A percentile compares a stretch with the other conserved stretches of the same genome.
Conservation (phyloP, 2,113 vertebrate genomes). For the Leiothrix lutea region DNA sequence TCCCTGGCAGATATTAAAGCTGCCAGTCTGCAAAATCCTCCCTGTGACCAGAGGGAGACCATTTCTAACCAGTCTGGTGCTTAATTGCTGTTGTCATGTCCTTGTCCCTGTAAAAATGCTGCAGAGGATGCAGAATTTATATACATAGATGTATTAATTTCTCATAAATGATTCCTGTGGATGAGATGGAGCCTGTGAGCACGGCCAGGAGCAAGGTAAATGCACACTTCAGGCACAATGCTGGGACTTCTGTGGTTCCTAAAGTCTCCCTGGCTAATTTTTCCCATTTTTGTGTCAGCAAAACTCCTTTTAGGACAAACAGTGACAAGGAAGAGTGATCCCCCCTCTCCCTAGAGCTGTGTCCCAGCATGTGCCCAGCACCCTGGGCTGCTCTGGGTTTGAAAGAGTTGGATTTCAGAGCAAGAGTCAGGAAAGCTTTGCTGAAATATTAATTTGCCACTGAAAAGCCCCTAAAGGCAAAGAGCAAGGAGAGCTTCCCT, state of each 20-base stretch:
- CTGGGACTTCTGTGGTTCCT: background rate
- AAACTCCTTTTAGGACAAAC: background rate
- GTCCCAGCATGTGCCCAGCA: background rate
- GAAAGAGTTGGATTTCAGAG: background rate
- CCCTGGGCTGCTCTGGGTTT: rapidly evolving
- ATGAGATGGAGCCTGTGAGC: background rate
- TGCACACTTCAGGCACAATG: background rate
- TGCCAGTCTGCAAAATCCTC: background rate
- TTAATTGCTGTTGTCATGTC: background rate
- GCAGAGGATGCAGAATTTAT: background rate
- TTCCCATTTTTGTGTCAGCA: background rate
- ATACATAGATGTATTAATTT: background rate
- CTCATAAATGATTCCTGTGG: background rate
- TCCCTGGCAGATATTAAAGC: background rate
- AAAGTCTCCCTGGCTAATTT: background rate
- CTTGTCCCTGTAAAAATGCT: background rate
- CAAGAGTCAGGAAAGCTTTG: background rate
- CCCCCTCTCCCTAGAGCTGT: background rate
- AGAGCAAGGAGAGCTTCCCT: background rate
- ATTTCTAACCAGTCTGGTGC: background rate
- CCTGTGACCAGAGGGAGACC: background rate
- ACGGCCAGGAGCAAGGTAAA: background rate
- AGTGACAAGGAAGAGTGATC: background rate
- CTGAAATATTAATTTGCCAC: background rate
- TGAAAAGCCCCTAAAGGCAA: background rate